Evolutionary conservation across 2,797 vertebrate genomes (phyloP).

Genomic region (Sebastolobus alascanus): DNA sequence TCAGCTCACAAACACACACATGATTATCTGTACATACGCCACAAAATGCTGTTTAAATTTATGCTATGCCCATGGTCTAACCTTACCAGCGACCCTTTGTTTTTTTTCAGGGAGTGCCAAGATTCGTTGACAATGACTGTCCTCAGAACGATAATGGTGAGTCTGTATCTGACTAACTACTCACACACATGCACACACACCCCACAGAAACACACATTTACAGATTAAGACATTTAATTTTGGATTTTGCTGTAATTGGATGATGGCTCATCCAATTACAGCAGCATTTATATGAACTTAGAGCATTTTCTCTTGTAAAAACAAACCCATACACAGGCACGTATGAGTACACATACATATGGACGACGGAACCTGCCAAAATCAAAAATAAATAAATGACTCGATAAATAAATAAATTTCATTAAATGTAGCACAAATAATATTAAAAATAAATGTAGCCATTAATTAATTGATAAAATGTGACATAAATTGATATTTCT

Average conservation of each 20-base stretch:
- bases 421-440: no score
- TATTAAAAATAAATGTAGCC: no score
- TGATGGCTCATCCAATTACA: constrained; percentile 3
- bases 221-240: not conserved
- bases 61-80: constrained; percentile 1
- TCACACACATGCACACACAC: constrained; percentile 3
- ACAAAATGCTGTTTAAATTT: not conserved
- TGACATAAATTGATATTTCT: no score
- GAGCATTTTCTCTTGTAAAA: constrained; percentile 15
- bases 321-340: not conserved
- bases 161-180: constrained; percentile 35
- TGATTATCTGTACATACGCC: not conserved
- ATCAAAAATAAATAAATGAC: no score
- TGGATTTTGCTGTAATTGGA: not conserved
- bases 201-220: not conserved
- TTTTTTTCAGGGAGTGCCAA: constrained; percentile 88
- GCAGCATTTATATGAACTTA: constrained; percentile 4
- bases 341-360: not conserved
- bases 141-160: constrained; percentile 89
- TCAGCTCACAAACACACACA: constrained; percentile 22
- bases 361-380: no score
- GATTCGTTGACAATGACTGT: constrained; percentile 90
- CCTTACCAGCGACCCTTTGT: not conserved
- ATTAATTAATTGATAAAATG: no score
- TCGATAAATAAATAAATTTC: no score